Evolutionary conservation across 1,140 invertebrate species (phyloP).

Genomic region (Ceratoteleas bidentatus): DNA sequence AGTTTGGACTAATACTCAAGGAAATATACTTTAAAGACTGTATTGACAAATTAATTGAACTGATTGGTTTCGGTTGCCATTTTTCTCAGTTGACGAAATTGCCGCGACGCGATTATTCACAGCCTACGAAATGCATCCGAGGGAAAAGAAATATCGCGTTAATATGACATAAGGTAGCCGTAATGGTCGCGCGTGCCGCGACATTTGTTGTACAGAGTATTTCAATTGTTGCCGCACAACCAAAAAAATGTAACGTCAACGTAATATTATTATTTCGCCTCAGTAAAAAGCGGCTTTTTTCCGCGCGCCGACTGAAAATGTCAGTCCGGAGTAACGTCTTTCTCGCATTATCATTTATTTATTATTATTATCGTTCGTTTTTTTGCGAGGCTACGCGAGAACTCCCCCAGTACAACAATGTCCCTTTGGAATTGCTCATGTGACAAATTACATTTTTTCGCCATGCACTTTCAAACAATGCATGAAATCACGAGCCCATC

Average conservation of each 20-base stretch:
- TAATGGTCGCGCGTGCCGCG: constrained; percentile 10
- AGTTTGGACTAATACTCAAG: too few species aligned
- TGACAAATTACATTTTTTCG: constrained; percentile 54
- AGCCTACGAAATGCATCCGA: not conserved
- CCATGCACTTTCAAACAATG: constrained; percentile 40
- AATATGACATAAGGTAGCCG: constrained; percentile 25
- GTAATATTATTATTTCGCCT: constrained; percentile 23
- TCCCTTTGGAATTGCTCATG: constrained; percentile 40
- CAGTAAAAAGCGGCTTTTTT: constrained; percentile 19
- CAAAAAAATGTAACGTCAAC: constrained; percentile 31
- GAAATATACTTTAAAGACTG: too few species aligned
- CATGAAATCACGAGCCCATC: constrained; percentile 39
- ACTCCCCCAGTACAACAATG: not conserved
- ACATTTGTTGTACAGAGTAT: constrained; percentile 32
- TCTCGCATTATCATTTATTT: constrained; percentile 49
- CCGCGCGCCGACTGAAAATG: constrained; percentile 26
- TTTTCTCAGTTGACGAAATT: constrained; percentile 13
- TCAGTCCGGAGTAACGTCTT: constrained; percentile 37
- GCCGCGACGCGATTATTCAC: constrained; percentile 7
- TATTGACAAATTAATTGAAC: too few species aligned
- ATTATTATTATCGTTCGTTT: constrained; percentile 20
- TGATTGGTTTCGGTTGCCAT: not conserved
- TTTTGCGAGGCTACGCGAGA: too few species aligned
- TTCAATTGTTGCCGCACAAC: constrained; percentile 27
- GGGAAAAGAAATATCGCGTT: constrained; percentile 13